Conservation (phyloP, 2,113 vertebrate species). For the Cromileptes altivelis region DNA sequence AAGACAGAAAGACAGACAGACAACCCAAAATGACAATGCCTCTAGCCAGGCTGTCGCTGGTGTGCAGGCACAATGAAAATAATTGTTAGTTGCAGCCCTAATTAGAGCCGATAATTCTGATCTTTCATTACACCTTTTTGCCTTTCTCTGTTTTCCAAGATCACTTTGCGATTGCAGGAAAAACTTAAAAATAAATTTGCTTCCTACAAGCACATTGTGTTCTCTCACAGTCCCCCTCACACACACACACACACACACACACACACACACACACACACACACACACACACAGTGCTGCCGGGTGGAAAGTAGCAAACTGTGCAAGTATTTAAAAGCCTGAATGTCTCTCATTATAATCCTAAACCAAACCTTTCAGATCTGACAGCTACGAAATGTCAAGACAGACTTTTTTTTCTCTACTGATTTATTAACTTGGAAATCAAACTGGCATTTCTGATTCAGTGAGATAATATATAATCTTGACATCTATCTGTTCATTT, state of each 20-base stretch:
- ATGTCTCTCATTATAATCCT: constrained; percentile 50
- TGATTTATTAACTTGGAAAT: constrained; percentile 55
- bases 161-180: constrained; percentile 24
- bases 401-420: neutral
- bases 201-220: constrained; percentile 24
- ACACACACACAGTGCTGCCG: neutral
- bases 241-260: neutral
- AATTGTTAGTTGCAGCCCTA: no score
- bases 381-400: constrained; percentile 40
- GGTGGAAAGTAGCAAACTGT: constrained; percentile 27
- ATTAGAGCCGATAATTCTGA: constrained; percentile 10
- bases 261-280: constrained; percentile 10
- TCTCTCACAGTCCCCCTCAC: neutral
- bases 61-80: no score
- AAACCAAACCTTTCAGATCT: constrained; percentile 52
- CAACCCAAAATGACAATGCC: no score
- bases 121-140: constrained; percentile 29
- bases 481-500: constrained; percentile 39
- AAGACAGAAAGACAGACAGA: no score
- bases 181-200: constrained; percentile 30
- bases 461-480: constrained; percentile 53
- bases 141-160: constrained; percentile 36
- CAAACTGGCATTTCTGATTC: constrained; percentile 55
- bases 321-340: constrained; percentile 50
- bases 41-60: no score